Evolutionary conservation across 2,888 invertebrate species (phyloP), one percentile per base, ranked within the genome.

Genomic region (Biston stratarius): DNA sequence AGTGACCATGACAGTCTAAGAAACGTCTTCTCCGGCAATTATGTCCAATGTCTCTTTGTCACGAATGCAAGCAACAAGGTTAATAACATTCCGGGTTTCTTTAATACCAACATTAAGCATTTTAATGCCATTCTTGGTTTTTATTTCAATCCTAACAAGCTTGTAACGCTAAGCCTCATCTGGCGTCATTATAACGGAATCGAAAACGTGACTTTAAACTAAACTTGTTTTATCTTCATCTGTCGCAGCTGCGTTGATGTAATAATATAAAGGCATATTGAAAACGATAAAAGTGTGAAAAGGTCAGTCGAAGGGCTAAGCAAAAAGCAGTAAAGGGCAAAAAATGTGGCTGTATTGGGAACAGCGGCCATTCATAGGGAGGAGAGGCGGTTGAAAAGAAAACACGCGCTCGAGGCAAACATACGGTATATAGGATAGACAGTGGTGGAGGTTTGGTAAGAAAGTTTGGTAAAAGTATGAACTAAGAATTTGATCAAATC

Each of bases 351-450:
- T 79, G 77, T 85, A 86, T 87, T 86, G 83, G 83, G 83, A 81
- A 82, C 86, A 33, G 84, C 85, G 80, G 85, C 86, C 90, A 92
- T 92, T 92, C 89, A 91, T 90, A 86, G 84, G 65, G 79, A 86
- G 89, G 87, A 82, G 88, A 88, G 90, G 90, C 82, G 81, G 77
- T 81, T 81, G 81, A 76, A 80, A 88, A 87, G 88, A 91, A 92
- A 87, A 83, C 83, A 80, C 64, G 78, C 75, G 80, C 15, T 52
- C 24, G 53, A 15, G 38, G 51, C 8, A 15, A 36, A 12, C 10
- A 15, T 61, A 57, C 45, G 33, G 11, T 1, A 15, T 61, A 61
- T 38, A 33, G 8, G 0, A 40, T 0, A 61, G 42, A 47, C 66
- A 66, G 61, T 48, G 42, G 15, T 24, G 11, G n/a, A 61, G 6